Percentiles rank a stretch among this genome's conserved stretches.
phyloP scores from a whole-genome alignment of 2,797 vertebrate species.

The Sylvia borin region DNA sequence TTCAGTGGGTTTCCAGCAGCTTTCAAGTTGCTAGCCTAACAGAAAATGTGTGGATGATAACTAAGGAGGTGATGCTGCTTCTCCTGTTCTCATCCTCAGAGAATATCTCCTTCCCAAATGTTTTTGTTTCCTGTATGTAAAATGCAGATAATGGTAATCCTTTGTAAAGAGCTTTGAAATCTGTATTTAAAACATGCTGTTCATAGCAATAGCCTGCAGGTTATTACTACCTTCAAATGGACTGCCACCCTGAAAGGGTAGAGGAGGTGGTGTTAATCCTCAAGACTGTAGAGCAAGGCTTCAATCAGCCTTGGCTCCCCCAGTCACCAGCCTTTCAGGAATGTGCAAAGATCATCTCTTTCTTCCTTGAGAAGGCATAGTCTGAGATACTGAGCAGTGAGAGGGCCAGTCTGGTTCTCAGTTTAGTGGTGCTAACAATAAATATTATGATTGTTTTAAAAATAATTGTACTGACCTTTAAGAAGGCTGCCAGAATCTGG shows the following conservation, averaged over 20 bases:
- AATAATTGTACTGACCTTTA: not conserved
- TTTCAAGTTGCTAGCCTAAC: not conserved
- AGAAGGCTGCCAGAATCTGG: not conserved
- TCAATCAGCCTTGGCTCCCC: not conserved
- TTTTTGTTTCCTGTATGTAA: slow-evolving; percentile 34
- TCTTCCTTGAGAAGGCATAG: not conserved
- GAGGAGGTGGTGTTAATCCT: not conserved
- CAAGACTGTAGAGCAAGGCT: not conserved
- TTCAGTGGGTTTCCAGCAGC: not conserved
- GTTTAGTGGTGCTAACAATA: not conserved
- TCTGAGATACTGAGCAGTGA: not conserved
- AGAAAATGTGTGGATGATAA: not conserved
- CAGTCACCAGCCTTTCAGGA: not conserved
- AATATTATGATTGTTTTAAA: not conserved
- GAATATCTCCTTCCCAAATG: not conserved
- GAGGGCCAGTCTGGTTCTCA: not conserved
- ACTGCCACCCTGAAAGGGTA: not conserved
- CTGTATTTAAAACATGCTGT: not conserved
- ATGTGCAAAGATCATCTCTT: not conserved
- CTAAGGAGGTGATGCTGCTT: not conserved
- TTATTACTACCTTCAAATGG: not conserved
- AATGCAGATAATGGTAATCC: slow-evolving; percentile 20
- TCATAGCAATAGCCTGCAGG: not conserved
- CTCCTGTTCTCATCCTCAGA: not conserved
- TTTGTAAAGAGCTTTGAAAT: slow-evolving; percentile 34